Conservation (phyloP, 2,113 vertebrate species). For the Dinomys branickii region DNA sequence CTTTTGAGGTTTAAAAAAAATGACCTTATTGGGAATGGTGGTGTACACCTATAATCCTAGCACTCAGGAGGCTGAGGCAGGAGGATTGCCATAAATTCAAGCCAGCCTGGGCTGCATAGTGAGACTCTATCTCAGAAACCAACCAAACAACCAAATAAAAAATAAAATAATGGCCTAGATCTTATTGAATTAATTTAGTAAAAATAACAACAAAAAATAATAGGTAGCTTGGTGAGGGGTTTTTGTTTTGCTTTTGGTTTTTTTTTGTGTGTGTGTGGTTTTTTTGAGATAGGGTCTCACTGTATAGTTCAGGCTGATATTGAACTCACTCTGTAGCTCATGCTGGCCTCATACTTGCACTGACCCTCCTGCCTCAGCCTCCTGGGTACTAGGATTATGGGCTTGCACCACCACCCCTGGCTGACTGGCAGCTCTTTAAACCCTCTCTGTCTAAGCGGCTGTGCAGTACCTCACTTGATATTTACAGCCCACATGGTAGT, state of each 20-base stretch:
- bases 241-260: too few relatives aligned
- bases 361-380: background rate
- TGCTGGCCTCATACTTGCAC: background rate
- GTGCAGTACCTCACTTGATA: conserved; percentile 14
- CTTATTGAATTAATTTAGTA: background rate
- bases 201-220: conserved; percentile 2
- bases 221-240: background rate
- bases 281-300: background rate
- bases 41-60: background rate
- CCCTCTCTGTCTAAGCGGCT: background rate
- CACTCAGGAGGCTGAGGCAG: background rate
- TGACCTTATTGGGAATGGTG: background rate
- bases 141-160: background rate
- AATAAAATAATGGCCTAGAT: background rate
- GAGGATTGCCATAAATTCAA: background rate
- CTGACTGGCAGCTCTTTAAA: background rate
- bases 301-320: background rate
- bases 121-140: too few relatives aligned
- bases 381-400: background rate
- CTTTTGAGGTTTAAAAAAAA: background rate
- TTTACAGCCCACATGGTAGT: background rate
- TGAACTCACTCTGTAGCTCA: background rate
- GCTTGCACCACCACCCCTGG: background rate
- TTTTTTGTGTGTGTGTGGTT: too few relatives aligned
- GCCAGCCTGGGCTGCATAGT: background rate